These are phyloP conservation scores for Seriola dumerili DNA, from an alignment of 2,113 vertebrate genomes.

Conservation along the genomic window DNA sequence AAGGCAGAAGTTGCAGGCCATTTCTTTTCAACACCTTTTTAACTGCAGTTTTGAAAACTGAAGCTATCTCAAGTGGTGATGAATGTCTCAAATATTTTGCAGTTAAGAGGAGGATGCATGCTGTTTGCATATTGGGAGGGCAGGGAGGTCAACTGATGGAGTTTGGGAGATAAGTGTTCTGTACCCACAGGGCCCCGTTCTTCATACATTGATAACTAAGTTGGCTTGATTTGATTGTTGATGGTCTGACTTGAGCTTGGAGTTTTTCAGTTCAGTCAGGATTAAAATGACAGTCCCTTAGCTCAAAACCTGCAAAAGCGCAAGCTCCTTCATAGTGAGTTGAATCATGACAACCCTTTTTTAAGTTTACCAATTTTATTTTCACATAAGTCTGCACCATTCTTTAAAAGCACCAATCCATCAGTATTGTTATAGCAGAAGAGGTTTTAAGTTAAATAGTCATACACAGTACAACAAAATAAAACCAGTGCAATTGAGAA, in stretches of 20 bases:
- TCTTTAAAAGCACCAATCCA: neutral
- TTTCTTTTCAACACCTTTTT: constrained; percentile 3
- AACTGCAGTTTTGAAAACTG: constrained; percentile 12
- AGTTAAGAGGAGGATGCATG: constrained; percentile 39
- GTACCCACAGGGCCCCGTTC: constrained; percentile 62
- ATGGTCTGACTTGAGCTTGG: neutral
- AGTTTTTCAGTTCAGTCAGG: neutral
- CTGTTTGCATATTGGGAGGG: constrained; percentile 50
- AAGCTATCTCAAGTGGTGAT: constrained; percentile 20
- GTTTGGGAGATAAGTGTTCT: constrained; percentile 65
- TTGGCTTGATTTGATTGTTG: constrained; percentile 32
- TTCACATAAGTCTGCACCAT: neutral
- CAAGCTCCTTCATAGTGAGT: neutral
- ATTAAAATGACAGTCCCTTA: neutral
- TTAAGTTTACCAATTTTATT: neutral
- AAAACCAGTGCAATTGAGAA: neutral
- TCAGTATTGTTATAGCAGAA: neutral
- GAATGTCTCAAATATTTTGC: constrained; percentile 46
- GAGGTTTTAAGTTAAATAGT: neutral
- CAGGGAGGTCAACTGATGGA: constrained; percentile 46
- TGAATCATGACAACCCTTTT: neutral
- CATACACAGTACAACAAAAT: neutral
- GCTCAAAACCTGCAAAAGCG: neutral
- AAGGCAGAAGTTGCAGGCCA: neutral
- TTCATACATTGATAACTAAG: constrained; percentile 29